Evolutionary conservation across 2,888 invertebrate genomes (phyloP), one percentile per base, ranked within the genome.

Genomic region (Ethmia dodecea): DNA sequence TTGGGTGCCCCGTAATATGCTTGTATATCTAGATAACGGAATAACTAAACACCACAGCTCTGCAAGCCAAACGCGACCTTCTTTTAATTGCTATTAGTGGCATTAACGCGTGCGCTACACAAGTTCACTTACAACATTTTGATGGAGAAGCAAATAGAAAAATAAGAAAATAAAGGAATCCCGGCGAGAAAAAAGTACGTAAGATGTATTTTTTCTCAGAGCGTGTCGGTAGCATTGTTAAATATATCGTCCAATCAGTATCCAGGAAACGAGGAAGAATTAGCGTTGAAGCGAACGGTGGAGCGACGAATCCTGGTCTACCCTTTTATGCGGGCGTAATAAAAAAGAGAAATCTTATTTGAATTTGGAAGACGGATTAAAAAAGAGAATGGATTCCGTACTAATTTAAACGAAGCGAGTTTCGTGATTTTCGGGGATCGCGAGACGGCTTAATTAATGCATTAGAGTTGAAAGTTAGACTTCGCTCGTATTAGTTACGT

Each of bases 221-320:
- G 70, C 72, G 71, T 78, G 77, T 74, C 76, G 71, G 77, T 74
- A 75, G 72, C 74, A 74, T 80, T 81, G 78, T 81, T 83, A 80
- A 83, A 84, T 84, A 86, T 83, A 83, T 83, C 72, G 83, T 78
- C 81, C 83, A 86, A 86, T 86, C 83, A 84, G 83, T 81, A 79
- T 71, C 69, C 68, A 55, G 59, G 55, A 62, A 74, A 72, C 65
- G 67, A 71, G 64, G 47, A 73, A 69, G 67, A 84, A 83, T 83
- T 81, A 84, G 77, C 77, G 79, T 78, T 73, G 64, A 71, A 74
- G 60, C 60, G 69, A 73, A 71, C 64, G 66, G 58, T 65, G 48
- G 63, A 67, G 61, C 66, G 68, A 69, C 67, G 68, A 69, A 68
- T 68, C 69, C 70, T 62, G 65, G 67, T 73, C 69, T 73, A 81